A percentile compares a stretch with the other conserved stretches of the same genome.
phyloP scores from a whole-genome alignment of 2,113 vertebrate species.

The Bungarus multicinctus region DNA sequence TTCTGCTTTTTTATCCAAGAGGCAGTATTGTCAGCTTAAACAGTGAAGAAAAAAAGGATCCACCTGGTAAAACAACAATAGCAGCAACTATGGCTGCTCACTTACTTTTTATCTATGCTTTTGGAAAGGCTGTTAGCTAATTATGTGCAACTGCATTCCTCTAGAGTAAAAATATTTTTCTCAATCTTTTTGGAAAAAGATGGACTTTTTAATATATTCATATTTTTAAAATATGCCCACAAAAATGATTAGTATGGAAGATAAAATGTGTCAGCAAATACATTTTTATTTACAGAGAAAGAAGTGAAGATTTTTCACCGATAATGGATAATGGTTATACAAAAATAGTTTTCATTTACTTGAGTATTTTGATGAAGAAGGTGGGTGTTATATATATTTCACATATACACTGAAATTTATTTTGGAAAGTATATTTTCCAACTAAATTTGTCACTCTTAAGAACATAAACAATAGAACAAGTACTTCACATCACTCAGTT shows the following conservation, averaged over 20 bases:
- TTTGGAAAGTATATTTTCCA: slow-evolving; percentile 32
- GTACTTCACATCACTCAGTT: slow-evolving; percentile 47
- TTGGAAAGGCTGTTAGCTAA: neutral
- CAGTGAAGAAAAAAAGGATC: neutral
- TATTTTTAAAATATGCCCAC: neutral
- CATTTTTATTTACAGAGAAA: slow-evolving; percentile 12
- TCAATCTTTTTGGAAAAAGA: neutral
- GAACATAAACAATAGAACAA: slow-evolving; percentile 46
- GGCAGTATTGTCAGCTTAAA: neutral
- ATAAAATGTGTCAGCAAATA: slow-evolving; percentile 17
- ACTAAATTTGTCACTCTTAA: neutral
- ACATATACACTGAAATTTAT: slow-evolving; percentile 51
- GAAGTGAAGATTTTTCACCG: neutral
- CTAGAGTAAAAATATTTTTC: neutral
- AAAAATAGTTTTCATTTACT: slow-evolving; percentile 15
- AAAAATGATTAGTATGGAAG: neutral
- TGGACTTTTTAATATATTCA: neutral
- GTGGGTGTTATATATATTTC: slow-evolving; percentile 55
- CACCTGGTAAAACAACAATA: neutral
- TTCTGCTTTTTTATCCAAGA: neutral
- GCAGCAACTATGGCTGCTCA: neutral
- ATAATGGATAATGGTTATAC: neutral
- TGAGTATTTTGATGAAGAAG: slow-evolving; percentile 36
- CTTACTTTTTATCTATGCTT: neutral
- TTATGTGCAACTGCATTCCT: neutral